Evolutionary conservation across 2,113 vertebrate species (phyloP).

Genomic region (Phrynosoma platyrhinos): DNA sequence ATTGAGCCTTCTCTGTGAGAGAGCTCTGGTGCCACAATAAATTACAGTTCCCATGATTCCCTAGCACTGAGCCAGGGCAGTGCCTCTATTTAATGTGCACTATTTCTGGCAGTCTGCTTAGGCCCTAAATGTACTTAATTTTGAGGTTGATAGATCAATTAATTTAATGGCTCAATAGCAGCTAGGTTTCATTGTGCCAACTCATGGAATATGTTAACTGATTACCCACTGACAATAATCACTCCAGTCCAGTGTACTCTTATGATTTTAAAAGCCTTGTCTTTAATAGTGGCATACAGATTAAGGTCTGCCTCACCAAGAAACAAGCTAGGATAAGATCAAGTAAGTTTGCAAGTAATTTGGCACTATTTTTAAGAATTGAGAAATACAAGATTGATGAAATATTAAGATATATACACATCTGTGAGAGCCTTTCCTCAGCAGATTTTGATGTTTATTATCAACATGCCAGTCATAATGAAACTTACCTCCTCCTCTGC

Average conservation of each 20-base stretch:
- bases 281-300: neutral
- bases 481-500: slow-evolving; percentile 87
- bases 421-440: neutral
- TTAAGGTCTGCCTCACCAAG: neutral
- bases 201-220: neutral
- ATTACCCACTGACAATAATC: neutral
- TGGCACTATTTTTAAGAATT: neutral
- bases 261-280: neutral
- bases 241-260: too few species aligned
- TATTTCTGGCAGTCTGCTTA: too few species aligned
- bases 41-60: too few species aligned
- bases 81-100: too few species aligned
- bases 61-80: too few species aligned
- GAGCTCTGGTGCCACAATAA: too few species aligned
- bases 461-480: neutral
- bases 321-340: neutral
- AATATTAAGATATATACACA: neutral
- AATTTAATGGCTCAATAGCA: neutral
- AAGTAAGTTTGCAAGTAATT: neutral
- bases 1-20: too few species aligned
- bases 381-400: neutral
- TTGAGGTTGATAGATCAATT: neutral
- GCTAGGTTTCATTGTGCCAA: neutral
- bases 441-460: rapidly evolving
- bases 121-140: neutral